Percentiles rank a stretch among this genome's conserved stretches.
Evolutionary conservation across 2,113 vertebrate species (phyloP).

Genomic region (Rousettus leschenaultii): DNA sequence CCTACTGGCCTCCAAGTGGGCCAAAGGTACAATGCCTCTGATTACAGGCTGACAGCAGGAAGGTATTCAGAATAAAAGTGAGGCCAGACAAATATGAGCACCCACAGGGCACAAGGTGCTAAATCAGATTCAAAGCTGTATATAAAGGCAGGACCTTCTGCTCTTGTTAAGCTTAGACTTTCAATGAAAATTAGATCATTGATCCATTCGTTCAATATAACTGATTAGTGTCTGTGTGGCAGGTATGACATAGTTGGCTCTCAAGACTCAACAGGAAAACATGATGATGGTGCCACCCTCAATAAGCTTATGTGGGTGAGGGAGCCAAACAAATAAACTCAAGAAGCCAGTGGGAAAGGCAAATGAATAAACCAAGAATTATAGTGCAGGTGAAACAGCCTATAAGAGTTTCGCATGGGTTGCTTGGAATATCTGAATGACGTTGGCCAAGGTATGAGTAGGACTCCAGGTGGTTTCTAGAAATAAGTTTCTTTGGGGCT

Average conservation of each 20-base stretch:
- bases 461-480: neutral
- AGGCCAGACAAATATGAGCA: neutral
- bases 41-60: neutral
- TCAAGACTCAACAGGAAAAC: neutral
- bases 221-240: neutral
- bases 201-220: neutral
- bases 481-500: neutral
- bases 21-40: neutral
- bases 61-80: neutral
- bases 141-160: neutral
- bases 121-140: neutral
- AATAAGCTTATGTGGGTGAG: neutral
- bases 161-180: neutral
- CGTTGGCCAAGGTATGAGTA: neutral
- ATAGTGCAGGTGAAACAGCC: neutral
- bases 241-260: neutral
- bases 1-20: neutral
- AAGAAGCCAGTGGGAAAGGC: neutral
- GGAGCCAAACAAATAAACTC: neutral
- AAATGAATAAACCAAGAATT: neutral
- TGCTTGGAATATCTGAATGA: neutral
- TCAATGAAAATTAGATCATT: neutral
- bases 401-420: neutral
- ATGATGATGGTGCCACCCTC: neutral
- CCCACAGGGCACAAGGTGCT: neutral